These are phyloP conservation scores for Tipula confusa DNA, from an alignment of 2,888 invertebrate species.

Conservation along the genomic window DNA sequence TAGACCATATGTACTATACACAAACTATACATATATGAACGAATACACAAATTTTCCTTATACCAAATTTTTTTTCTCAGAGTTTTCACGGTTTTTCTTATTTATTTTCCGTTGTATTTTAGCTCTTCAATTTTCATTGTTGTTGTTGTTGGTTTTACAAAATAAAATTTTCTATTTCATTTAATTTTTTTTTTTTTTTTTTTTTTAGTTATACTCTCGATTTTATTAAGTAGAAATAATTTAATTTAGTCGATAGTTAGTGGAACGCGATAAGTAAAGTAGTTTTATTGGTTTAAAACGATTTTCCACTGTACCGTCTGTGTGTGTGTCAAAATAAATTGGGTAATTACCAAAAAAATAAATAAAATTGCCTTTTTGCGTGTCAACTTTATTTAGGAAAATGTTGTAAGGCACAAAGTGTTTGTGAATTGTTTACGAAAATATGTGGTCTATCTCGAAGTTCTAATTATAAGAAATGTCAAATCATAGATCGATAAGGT, in stretches of 20 bases:
- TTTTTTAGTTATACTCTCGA: neutral
- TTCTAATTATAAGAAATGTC: no score
- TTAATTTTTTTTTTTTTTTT: neutral
- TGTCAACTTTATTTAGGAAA: neutral
- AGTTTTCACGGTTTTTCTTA: neutral
- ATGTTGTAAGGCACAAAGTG: neutral
- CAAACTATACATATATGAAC: neutral
- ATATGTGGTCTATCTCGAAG: no score
- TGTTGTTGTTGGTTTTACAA: neutral
- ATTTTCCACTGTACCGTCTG: no score
- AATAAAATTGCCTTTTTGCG: neutral
- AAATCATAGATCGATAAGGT: conserved; percentile 37
- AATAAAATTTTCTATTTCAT: neutral
- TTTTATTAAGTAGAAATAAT: conserved; percentile 3
- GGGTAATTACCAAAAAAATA: no score
- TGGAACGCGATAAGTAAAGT: neutral
- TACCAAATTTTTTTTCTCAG: neutral
- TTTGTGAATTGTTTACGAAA: neutral
- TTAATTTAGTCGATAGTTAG: neutral
- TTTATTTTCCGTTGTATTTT: neutral
- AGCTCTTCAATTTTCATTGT: neutral
- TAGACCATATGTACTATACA: neutral
- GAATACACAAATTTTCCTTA: neutral
- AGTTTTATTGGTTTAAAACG: neutral
- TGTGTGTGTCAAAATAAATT: neutral